These are phyloP conservation scores for Leucophenga maculata DNA, from an alignment of 2,888 invertebrate species.

Conservation along the genomic window DNA sequence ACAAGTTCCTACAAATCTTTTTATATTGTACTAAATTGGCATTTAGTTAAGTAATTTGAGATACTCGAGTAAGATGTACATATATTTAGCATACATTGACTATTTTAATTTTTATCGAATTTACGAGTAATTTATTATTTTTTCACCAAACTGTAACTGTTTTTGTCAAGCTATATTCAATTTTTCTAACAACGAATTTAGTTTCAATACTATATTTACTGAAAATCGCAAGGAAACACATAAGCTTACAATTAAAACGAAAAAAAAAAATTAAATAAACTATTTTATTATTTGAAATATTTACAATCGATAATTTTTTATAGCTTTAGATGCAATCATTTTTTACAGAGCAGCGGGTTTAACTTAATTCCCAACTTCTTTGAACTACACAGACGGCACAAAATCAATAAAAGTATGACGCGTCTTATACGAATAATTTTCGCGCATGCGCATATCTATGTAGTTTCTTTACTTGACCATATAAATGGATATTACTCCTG, in stretches of 20 bases:
- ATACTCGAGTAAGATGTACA: too few species aligned
- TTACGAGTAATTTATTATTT: neutral
- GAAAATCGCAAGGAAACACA: neutral
- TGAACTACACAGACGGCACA: neutral
- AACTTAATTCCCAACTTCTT: too few species aligned
- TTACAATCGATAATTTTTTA: slow-evolving; percentile 93
- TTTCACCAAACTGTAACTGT: neutral
- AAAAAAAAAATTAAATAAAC: neutral
- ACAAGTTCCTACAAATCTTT: too few species aligned
- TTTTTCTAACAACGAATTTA: neutral
- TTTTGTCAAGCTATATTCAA: neutral
- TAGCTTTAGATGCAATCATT: slow-evolving; percentile 86
- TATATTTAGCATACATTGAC: too few species aligned
- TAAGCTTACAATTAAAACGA: neutral
- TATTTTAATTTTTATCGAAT: neutral
- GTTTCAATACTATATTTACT: neutral
- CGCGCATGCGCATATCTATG: neutral
- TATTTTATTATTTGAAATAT: slow-evolving; percentile 68
- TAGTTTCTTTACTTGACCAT: too few species aligned
- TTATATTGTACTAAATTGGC: too few species aligned
- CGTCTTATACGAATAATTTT: neutral
- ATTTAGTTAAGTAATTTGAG: too few species aligned
- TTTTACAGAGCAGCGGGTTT: slow-evolving; percentile 32
- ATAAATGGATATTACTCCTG: too few species aligned
- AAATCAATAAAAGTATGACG: neutral